phyloP scores from a whole-genome alignment of 92 coral and sea anemone genomes.

The Zoanthus solanderi region DNA sequence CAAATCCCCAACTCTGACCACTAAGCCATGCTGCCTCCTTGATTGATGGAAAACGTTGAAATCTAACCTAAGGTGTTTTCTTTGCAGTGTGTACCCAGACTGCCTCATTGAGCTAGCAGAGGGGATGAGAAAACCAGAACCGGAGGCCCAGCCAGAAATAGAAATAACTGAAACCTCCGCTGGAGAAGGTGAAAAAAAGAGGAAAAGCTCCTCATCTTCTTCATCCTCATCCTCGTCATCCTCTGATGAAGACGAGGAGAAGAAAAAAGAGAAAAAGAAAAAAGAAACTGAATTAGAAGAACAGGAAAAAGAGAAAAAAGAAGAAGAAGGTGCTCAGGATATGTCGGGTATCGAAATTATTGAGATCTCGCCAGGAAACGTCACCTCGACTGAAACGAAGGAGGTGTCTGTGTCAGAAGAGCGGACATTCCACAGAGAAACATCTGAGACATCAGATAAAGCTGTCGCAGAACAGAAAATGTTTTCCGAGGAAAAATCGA shows the following conservation, averaged over 20 bases:
- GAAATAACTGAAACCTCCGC: constrained; percentile 52
- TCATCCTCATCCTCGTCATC: constrained; percentile 66
- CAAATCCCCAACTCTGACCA: no score
- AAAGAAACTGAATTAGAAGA: constrained; percentile 56
- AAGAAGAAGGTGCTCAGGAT: constrained; percentile 50
- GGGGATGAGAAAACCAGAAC: constrained; percentile 93
- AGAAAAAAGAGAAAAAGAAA: constrained; percentile 60
- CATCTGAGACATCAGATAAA: constrained; percentile 52
- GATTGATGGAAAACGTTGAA: background rate
- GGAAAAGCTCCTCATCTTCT: constrained; percentile 72
- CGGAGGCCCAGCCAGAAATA: constrained; percentile 52
- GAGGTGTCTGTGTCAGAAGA: constrained; percentile 20
- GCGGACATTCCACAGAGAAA: constrained; percentile 27
- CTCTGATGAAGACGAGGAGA: constrained; percentile 56
- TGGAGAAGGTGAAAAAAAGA: constrained; percentile 65
- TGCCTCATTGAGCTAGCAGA: constrained; percentile 97
- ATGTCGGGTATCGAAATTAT: constrained; percentile 57
- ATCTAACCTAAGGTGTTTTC: background rate
- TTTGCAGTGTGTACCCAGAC: constrained; percentile 79
- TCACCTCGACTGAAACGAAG: constrained; percentile 25
- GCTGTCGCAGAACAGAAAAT: constrained; percentile 67
- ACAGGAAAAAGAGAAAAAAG: constrained; percentile 50
- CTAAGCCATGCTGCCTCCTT: no score
- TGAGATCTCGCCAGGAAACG: constrained; percentile 21
- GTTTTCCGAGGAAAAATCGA: constrained; percentile 50